These are phyloP conservation scores for Leucozona laternaria DNA, from an alignment of 2,888 invertebrate genomes.

Conservation along the genomic window DNA sequence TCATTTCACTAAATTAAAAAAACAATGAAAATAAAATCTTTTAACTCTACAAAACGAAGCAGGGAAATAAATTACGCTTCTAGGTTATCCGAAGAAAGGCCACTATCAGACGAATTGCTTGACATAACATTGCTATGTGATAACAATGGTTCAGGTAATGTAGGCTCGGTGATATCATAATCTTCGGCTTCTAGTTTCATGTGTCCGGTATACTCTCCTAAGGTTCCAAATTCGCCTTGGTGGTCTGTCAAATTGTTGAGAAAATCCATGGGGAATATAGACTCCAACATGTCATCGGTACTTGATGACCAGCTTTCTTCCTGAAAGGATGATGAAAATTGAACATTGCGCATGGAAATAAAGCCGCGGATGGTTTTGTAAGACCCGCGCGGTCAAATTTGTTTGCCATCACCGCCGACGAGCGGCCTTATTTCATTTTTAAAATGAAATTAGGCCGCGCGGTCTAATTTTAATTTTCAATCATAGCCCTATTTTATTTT, in stretches of 20 bases:
- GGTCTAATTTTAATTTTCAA: too few relatives aligned
- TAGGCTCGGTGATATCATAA: conserved; percentile 79
- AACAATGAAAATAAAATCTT: neutral
- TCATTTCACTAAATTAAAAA: conserved; percentile 76
- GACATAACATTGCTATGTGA: conserved; percentile 72
- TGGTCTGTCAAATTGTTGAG: conserved; percentile 86
- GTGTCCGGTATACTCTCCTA: conserved; percentile 82
- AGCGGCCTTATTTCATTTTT: too few relatives aligned
- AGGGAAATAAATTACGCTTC: conserved; percentile 84
- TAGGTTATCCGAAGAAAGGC: conserved; percentile 87
- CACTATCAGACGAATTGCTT: conserved; percentile 87
- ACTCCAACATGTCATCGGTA: conserved; percentile 88
- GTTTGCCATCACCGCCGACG: too few relatives aligned
- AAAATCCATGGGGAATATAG: conserved; percentile 87
- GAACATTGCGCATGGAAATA: too few relatives aligned
- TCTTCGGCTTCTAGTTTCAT: conserved; percentile 78
- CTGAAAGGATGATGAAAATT: conserved; percentile 79
- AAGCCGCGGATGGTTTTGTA: too few relatives aligned
- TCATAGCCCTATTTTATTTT: too few relatives aligned
- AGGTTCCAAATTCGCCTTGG: conserved; percentile 80
- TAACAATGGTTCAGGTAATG: conserved; percentile 56
- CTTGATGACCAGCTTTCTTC: conserved; percentile 83
- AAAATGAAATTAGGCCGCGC: too few relatives aligned
- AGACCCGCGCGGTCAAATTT: too few relatives aligned
- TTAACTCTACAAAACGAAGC: neutral